Percentiles rank a stretch among this genome's conserved stretches.
Evolutionary conservation across 1,140 invertebrate species (phyloP).

Genomic region (Belonocnema kinseyi): DNA sequence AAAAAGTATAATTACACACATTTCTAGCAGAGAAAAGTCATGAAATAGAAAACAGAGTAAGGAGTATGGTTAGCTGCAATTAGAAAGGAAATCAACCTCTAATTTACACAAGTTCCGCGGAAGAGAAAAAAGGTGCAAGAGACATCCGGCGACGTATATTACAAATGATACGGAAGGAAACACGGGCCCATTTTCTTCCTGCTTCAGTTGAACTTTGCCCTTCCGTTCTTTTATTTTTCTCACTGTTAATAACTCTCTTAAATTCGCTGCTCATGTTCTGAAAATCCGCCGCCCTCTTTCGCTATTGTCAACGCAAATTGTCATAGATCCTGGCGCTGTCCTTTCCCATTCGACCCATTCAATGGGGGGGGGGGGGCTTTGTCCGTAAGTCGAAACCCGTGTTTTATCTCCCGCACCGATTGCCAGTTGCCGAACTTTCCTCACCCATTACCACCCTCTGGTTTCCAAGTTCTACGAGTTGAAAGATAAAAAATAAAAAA

Average conservation of each 20-base stretch:
- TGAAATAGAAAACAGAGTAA: background rate
- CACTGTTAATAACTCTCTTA: constrained; percentile 21
- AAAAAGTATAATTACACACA: background rate
- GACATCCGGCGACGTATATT: constrained; percentile 3
- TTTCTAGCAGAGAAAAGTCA: background rate
- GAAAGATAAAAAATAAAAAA: constrained; percentile 18
- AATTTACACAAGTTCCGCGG: constrained; percentile 10
- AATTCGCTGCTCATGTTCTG: background rate
- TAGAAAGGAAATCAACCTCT: constrained; percentile 8
- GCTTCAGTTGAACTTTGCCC: background rate
- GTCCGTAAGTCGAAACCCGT: constrained; percentile 53
- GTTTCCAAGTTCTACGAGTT: constrained; percentile 24
- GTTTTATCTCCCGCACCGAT: constrained; percentile 46
- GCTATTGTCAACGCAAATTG: constrained; percentile 13
- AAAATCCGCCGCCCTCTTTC: background rate
- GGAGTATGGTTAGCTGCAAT: background rate
- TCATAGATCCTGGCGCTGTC: constrained; percentile 37
- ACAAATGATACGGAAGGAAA: constrained; percentile 5
- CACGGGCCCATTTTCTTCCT: constrained; percentile 15
- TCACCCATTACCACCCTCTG: background rate
- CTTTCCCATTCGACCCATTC: constrained; percentile 32
- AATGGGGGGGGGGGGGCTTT: constrained; percentile 38
- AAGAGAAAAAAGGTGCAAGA: constrained; percentile 7
- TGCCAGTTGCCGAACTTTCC: constrained; percentile 26
- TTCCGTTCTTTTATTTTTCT: background rate